Evolutionary conservation across 2,797 vertebrate species (phyloP).

Genomic region (Halcyon badia): DNA sequence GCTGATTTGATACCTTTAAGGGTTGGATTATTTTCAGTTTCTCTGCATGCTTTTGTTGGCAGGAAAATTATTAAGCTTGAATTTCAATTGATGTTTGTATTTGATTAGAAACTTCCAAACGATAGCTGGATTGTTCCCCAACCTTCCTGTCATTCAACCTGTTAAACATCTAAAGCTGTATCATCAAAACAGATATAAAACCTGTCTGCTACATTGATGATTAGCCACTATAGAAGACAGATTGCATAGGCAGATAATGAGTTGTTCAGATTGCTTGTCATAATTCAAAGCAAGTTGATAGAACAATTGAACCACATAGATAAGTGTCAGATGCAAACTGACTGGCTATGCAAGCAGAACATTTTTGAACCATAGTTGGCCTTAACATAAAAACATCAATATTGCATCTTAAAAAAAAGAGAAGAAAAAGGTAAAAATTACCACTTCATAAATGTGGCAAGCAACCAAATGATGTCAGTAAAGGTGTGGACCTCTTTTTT

Average conservation of each 20-base stretch:
- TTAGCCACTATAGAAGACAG: neutral
- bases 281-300: neutral
- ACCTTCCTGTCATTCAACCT: neutral
- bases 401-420: neutral
- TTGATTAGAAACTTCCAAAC: neutral
- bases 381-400: neutral
- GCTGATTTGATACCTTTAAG: neutral
- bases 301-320: neutral
- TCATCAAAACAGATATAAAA: neutral
- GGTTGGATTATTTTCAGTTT: neutral
- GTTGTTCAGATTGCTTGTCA: neutral
- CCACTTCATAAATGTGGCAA: neutral
- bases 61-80: neutral
- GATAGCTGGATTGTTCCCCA: neutral
- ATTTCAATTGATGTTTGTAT: neutral
- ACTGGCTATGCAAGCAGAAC: neutral
- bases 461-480: neutral
- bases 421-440: neutral
- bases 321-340: neutral
- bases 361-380: neutral
- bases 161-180: neutral
- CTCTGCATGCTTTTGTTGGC: neutral
- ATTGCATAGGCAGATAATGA: neutral
- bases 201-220: neutral
- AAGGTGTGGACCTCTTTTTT: neutral